Conservation (phyloP, 2,113 vertebrate species). For the Romanogobio albipinnatus region DNA sequence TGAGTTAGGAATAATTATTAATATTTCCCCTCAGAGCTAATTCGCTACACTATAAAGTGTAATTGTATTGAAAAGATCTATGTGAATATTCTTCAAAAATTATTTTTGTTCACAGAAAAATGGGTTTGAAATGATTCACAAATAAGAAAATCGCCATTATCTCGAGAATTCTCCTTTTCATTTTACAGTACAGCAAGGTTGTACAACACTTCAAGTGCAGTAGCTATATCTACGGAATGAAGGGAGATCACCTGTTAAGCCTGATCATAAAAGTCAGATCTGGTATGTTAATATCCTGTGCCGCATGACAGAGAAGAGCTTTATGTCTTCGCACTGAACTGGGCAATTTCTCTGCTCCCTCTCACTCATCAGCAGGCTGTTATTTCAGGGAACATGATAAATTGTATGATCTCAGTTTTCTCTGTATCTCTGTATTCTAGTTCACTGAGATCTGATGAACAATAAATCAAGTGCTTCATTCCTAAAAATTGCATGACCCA, state of each 20-base stretch:
- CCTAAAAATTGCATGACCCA: too few species aligned
- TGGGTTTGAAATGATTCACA: background rate
- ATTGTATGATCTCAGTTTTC: too few species aligned
- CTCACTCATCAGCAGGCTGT: constrained; percentile 33
- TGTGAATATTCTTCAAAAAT: background rate
- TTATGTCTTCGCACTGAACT: constrained; percentile 9
- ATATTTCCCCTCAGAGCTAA: too few species aligned
- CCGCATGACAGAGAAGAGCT: background rate
- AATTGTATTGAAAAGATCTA: background rate
- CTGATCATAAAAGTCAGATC: constrained; percentile 34
- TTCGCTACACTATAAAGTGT: too few species aligned
- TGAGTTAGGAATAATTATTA: too few species aligned
- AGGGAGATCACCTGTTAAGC: background rate
- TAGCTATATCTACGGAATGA: background rate
- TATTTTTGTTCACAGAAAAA: background rate
- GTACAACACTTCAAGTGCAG: background rate
- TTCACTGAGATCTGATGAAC: too few species aligned
- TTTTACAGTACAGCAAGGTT: background rate
- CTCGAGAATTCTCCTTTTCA: background rate
- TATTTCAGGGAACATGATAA: constrained; percentile 47
- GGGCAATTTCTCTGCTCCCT: constrained; percentile 27
- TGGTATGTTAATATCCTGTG: constrained; percentile 16
- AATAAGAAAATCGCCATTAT: background rate
- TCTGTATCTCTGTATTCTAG: too few species aligned
- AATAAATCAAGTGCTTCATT: too few species aligned